Base-by-base conservation (phyloP, 2,888 invertebrate species). In the Rhodophaea formosa region DNA sequence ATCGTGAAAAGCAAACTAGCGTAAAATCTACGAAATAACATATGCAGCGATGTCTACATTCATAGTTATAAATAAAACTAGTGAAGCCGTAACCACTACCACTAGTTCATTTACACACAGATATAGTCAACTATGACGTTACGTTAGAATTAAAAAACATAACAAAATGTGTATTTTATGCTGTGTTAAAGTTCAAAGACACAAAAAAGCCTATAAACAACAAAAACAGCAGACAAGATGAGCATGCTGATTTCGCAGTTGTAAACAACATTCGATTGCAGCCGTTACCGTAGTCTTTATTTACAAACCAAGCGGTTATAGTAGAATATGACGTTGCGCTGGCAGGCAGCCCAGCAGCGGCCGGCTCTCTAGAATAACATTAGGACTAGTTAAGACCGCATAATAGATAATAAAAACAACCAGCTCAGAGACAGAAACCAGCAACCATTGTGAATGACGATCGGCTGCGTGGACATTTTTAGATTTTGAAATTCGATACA, bases 311-410 rank as follows among this genome's bases (percentile, higher is more conserved):
- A 12, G 51, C 14, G 15, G 51, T 35, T 16, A 12, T 16, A 51
- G 51, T 10, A 35, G 51, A 15, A 16, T 51, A 35, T 51, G 51
- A 51, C 51, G 51, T 51, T 16, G 16, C 32, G 51, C 35, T 51
- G 51, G 51, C 51, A 51, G 1, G 17, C 17, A 16, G 51, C 51
- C 51, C 16, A 51, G 47, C 15, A 7, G 49, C 30, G 30, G 32
- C 49, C 15, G 49, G 49, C 51, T 51, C 35, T 35, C 51, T 51
- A 51, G 51, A 51, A 51, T 35, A 51, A 32, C 51, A 51, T n/a
- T 7, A 51, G 12, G n/a, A n/a, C 39, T 23, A 23, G 12, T 12
- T 32, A 29, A 1, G 32, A 30, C 32, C 30, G 49, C 49, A 49
- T 32, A 30, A 23, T 23, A 23, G 46, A 45, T 45, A 15, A 44